These are phyloP conservation scores for Crocuta crocuta DNA, from an alignment of 2,113 vertebrate genomes.

Conservation along the genomic window DNA sequence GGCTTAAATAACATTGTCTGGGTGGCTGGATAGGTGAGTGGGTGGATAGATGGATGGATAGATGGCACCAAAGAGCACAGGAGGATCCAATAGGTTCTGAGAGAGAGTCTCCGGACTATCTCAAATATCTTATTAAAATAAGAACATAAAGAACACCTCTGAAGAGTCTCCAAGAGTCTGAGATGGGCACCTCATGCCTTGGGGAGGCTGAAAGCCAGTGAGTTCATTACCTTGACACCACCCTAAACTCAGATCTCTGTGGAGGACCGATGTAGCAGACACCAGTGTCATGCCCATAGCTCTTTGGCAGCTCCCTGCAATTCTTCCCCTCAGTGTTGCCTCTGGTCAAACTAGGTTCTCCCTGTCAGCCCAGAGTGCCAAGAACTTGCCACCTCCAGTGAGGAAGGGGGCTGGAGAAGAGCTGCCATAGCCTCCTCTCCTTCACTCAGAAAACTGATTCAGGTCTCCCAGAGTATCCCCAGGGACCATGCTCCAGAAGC, in stretches of 20 bases:
- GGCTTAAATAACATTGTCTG: not conserved
- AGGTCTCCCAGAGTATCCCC: not conserved
- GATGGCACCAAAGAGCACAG: not conserved
- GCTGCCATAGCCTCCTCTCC: rapidly evolving
- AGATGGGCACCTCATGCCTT: not conserved
- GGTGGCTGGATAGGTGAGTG: not conserved
- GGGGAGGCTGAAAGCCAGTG: not conserved
- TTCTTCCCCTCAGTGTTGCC: rapidly evolving
- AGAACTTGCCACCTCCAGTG: not conserved
- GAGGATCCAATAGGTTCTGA: not conserved
- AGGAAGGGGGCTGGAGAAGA: not conserved
- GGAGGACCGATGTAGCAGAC: not conserved
- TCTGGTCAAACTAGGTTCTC: not conserved
- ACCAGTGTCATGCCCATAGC: not conserved
- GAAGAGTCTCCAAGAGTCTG: not conserved
- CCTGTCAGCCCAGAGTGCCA: not conserved
- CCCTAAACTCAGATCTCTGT: not conserved
- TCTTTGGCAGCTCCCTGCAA: rapidly evolving
- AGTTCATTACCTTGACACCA: not conserved
- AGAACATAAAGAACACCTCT: not conserved
- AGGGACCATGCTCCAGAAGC: not conserved
- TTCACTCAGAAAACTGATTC: not conserved
- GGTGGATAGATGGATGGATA: not conserved
- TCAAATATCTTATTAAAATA: not conserved
- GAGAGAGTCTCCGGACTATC: not conserved